phyloP scores from a whole-genome alignment of 2,113 vertebrate species.

The Triplophysa siluroides region DNA sequence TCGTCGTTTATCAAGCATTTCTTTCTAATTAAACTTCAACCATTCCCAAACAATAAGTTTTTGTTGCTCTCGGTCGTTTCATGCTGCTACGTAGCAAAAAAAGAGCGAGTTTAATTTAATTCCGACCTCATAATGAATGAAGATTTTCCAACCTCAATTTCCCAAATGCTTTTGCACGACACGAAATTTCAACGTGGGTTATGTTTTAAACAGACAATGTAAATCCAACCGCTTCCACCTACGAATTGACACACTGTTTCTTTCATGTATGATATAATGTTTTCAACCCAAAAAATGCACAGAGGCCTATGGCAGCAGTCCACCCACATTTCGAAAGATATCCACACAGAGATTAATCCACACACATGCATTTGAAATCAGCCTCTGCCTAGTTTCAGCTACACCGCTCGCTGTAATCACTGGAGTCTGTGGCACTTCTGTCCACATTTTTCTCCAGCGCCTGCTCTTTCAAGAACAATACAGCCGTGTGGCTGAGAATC shows the following conservation, averaged over 20 bases:
- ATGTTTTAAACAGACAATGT: conserved; percentile 19
- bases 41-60: conserved; percentile 14
- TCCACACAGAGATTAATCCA: conserved; percentile 21
- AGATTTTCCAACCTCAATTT: background rate
- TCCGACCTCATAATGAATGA: conserved; percentile 24
- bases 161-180: background rate
- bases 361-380: conserved; percentile 3
- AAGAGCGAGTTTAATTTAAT: conserved; percentile 24
- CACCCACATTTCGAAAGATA: conserved; percentile 18
- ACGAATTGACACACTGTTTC: conserved; percentile 6
- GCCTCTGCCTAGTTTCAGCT: conserved; percentile 16
- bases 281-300: conserved; percentile 1
- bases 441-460: conserved; percentile 15
- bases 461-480: conserved; percentile 42
- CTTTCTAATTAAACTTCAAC: background rate
- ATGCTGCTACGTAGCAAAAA: background rate
- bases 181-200: conserved; percentile 11
- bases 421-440: background rate
- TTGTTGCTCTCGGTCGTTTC: background rate
- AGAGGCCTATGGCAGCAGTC: background rate
- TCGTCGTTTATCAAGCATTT: background rate
- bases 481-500: background rate
- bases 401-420: conserved; percentile 32
- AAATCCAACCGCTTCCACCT: conserved; percentile 29
- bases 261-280: conserved; percentile 24